Percentiles rank a stretch among this genome's conserved stretches.
phyloP scores from a whole-genome alignment of 1,140 invertebrate genomes.

The Drosophila mayri region DNA sequence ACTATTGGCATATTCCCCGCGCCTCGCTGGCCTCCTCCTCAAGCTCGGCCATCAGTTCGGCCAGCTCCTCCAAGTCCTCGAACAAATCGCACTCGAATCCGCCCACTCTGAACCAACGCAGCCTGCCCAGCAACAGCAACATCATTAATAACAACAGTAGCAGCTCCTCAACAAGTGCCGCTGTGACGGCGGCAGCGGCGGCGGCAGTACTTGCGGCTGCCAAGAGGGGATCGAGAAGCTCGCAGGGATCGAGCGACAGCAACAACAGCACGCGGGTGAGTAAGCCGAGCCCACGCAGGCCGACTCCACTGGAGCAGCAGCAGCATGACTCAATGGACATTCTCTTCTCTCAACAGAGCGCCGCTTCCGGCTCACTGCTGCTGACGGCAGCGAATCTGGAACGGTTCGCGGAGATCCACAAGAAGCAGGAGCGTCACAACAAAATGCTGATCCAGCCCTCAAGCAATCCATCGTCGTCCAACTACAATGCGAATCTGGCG shows the following conservation, averaged over 20 bases:
- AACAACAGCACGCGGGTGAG: conserved; percentile 92
- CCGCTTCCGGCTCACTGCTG: conserved; percentile 90
- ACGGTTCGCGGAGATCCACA: conserved; percentile 88
- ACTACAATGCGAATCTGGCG: conserved; percentile 76
- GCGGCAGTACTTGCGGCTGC: conserved; percentile 71
- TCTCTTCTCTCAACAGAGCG: conserved; percentile 87
- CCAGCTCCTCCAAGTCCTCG: conserved; percentile 83
- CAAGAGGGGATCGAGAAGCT: conserved; percentile 89
- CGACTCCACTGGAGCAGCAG: not conserved
- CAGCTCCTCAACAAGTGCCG: conserved; percentile 80
- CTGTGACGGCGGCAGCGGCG: conserved; percentile 75
- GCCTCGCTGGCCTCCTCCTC: conserved; percentile 90
- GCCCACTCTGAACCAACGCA: conserved; percentile 69
- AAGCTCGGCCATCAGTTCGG: conserved; percentile 87
- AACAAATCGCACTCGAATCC: conserved; percentile 74
- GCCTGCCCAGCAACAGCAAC: conserved; percentile 47
- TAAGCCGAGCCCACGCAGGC: conserved; percentile 38
- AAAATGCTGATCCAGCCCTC: conserved; percentile 58
- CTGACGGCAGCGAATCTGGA: conserved; percentile 91
- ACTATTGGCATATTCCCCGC: conserved; percentile 91
- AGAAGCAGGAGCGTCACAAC: conserved; percentile 84
- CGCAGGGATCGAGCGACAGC: conserved; percentile 90
- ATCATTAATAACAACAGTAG: not conserved
- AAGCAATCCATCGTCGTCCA: conserved; percentile 69
- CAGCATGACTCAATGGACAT: conserved; percentile 49